Conservation (phyloP, 2,797 vertebrate species). For the Hephaestus fuliginosus region DNA sequence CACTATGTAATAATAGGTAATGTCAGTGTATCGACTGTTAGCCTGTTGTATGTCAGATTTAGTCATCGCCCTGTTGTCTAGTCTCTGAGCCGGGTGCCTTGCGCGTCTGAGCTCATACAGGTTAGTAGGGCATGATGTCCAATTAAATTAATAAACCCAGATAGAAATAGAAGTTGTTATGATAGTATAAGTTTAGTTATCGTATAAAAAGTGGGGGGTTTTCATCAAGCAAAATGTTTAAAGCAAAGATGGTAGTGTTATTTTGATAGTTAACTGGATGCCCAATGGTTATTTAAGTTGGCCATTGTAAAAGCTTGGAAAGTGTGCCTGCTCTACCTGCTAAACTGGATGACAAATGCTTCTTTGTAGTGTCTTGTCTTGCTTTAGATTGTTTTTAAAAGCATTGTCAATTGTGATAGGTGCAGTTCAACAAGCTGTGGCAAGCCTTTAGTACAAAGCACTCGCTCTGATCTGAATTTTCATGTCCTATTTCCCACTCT, state of each 20-base stretch:
- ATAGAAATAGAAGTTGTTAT: not conserved
- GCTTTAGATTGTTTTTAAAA: not conserved
- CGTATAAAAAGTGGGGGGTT: not conserved
- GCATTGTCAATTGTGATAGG: not conserved
- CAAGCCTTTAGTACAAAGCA: not conserved
- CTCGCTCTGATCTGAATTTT: not conserved
- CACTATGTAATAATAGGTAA: constrained; percentile 17
- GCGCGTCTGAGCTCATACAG: constrained; percentile 9
- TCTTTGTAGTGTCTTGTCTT: not conserved
- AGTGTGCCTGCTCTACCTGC: not conserved
- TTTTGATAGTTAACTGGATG: not conserved
- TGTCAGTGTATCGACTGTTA: constrained; percentile 7
- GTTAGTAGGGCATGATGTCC: not conserved
- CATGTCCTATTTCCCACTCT: not conserved
- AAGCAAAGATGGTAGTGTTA: not conserved
- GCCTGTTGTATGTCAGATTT: constrained; percentile 7
- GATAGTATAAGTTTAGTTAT: not conserved
- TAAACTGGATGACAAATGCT: not conserved
- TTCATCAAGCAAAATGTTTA: not conserved
- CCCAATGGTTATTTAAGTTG: not conserved
- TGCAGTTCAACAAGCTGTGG: not conserved
- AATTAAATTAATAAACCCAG: not conserved
- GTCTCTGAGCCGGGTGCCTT: constrained; percentile 12
- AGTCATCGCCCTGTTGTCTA: constrained; percentile 1
- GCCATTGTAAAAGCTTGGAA: not conserved